phyloP scores from a whole-genome alignment of 1,140 invertebrate genomes.

The Panulirus ornatus region DNA sequence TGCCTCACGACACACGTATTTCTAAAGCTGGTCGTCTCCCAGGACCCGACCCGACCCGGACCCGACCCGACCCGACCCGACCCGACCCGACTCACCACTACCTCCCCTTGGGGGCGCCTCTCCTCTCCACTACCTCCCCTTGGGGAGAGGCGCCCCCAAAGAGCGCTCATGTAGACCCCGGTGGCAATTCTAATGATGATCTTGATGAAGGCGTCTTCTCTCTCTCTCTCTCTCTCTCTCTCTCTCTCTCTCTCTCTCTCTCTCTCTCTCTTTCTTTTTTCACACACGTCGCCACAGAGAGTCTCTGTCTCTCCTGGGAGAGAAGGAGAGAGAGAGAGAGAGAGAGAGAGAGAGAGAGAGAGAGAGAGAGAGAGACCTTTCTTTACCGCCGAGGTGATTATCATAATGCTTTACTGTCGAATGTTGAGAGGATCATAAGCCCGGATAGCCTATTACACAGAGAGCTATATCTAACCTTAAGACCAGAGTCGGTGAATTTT shows the following conservation, averaged over 20 bases:
- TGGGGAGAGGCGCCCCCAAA: neutral
- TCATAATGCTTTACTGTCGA: neutral
- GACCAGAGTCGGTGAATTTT: too few species aligned
- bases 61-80: too few species aligned
- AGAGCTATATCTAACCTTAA: neutral
- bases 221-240: slow-evolving; percentile 6
- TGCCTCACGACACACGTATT: too few species aligned
- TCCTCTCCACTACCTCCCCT: neutral
- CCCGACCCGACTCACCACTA: neutral
- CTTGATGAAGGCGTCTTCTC: neutral
- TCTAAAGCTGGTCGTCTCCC: too few species aligned
- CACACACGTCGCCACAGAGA: neutral
- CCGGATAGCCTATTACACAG: neutral
- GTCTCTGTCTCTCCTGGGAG: neutral
- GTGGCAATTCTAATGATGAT: slow-evolving; percentile 2
- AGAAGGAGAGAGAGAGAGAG: neutral
- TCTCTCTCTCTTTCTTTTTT: neutral
- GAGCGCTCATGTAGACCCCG: neutral
- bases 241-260: neutral
- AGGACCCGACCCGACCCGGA: too few species aligned
- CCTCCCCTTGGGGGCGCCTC: neutral
- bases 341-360: neutral
- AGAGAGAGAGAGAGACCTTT: neutral
- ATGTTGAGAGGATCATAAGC: neutral
- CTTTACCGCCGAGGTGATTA: too few species aligned